phyloP scores from a whole-genome alignment of 2,797 vertebrate genomes.

The Lophura swinhoii region DNA sequence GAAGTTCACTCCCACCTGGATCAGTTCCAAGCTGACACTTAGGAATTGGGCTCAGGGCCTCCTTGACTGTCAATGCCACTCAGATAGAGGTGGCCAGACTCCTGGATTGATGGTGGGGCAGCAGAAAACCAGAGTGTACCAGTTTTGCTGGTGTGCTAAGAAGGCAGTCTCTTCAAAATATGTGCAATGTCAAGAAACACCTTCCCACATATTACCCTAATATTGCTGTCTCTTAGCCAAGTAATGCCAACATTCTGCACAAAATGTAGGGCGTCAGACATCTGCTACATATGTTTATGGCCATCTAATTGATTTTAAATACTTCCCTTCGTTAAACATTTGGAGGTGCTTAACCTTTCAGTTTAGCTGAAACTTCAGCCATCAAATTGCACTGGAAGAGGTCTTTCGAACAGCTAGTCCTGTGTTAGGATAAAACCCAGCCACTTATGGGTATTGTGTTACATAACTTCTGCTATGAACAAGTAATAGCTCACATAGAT shows the following conservation, averaged over 20 bases:
- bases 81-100: neutral
- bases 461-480: conserved; percentile 19
- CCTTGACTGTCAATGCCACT: neutral
- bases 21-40: neutral
- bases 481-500: neutral
- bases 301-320: conserved; percentile 42
- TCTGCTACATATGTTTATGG: conserved; percentile 22
- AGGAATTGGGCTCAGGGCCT: neutral
- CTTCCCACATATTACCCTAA: conserved; percentile 19
- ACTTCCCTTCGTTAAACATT: conserved; percentile 56
- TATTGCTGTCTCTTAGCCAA: conserved; percentile 21
- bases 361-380: conserved; percentile 25
- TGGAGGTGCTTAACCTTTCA: conserved; percentile 30
- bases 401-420: conserved; percentile 3
- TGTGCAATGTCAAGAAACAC: conserved; percentile 26
- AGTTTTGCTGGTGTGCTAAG: neutral
- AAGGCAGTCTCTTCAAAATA: neutral
- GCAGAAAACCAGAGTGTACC: neutral
- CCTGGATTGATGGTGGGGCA: neutral
- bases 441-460: neutral
- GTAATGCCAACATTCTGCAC: conserved; percentile 1
- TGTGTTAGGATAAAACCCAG: neutral
- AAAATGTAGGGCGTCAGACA: neutral
- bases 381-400: neutral
- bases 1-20: neutral